phyloP scores from a whole-genome alignment of 2,888 invertebrate genomes.

The Mycogona germanica region DNA sequence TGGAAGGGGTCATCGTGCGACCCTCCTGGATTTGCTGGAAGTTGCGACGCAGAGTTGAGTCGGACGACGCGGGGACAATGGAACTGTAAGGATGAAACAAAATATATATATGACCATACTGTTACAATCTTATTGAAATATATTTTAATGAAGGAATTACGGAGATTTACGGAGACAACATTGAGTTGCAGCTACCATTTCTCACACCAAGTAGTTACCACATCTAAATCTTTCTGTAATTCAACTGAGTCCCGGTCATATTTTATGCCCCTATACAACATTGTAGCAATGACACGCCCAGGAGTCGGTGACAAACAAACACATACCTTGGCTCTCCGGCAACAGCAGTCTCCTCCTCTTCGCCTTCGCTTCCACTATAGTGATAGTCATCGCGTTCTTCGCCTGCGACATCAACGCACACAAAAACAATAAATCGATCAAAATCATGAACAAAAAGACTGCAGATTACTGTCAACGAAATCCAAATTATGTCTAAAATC shows the following conservation, averaged over 20 bases:
- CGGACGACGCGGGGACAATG: conserved; percentile 79
- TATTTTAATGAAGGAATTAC: too few species aligned
- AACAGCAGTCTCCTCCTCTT: conserved; percentile 83
- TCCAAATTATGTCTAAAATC: too few species aligned
- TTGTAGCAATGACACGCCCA: neutral
- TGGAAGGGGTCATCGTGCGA: conserved; percentile 19
- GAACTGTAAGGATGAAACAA: conserved; percentile 45
- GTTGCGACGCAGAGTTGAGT: conserved; percentile 90
- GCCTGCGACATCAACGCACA: conserved; percentile 10
- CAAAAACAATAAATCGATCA: neutral
- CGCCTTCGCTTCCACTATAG: conserved; percentile 94
- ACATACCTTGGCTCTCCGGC: conserved; percentile 73
- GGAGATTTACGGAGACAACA: too few species aligned
- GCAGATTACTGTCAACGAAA: too few species aligned
- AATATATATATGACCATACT: too few species aligned
- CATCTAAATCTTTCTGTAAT: too few species aligned
- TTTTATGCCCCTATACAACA: too few species aligned
- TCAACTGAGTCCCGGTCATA: too few species aligned
- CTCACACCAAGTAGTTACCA: too few species aligned
- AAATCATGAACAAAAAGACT: too few species aligned
- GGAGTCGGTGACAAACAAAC: neutral
- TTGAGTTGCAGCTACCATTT: too few species aligned
- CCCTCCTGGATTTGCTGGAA: conserved; percentile 90
- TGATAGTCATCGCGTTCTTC: conserved; percentile 31
- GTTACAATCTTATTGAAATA: too few species aligned